A percentile compares a stretch with the other conserved stretches of the same genome.
These are phyloP conservation scores for Cryptotermes secundus DNA, from an alignment of 1,140 invertebrate genomes.

Conservation along the genomic window DNA sequence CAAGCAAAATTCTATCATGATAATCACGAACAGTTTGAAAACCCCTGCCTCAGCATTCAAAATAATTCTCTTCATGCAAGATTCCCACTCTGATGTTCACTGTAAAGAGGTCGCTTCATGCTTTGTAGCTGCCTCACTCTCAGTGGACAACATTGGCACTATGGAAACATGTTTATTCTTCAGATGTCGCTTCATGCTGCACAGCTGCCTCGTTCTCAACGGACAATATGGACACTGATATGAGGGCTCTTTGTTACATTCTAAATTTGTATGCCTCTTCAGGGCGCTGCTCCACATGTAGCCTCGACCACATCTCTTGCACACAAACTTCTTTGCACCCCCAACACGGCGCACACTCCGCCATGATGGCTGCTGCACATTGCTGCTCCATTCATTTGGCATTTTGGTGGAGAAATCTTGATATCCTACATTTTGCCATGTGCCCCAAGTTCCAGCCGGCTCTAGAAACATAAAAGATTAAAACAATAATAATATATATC, in stretches of 20 bases:
- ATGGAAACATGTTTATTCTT: conserved; percentile 31
- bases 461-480: neutral
- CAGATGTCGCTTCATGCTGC: neutral
- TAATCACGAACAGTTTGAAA: too few relatives aligned
- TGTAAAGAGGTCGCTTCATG: neutral
- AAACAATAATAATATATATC: neutral
- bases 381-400: neutral
- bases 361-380: neutral
- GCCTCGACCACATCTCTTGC: neutral
- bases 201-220: neutral
- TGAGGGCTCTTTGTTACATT: conserved; percentile 46
- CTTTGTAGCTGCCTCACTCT: neutral
- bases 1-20: too few relatives aligned
- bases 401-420: neutral
- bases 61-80: too few relatives aligned
- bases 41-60: too few relatives aligned
- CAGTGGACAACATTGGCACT: conserved; percentile 36
- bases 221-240: conserved; percentile 41
- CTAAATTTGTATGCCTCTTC: conserved; percentile 33
- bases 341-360: neutral
- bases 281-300: conserved; percentile 5
- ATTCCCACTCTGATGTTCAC: conserved; percentile 30
- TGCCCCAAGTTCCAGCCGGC: neutral
- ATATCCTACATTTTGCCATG: neutral
- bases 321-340: neutral